Conservation (phyloP, 1,140 invertebrate species). For the Trinorchestia longiramus region DNA sequence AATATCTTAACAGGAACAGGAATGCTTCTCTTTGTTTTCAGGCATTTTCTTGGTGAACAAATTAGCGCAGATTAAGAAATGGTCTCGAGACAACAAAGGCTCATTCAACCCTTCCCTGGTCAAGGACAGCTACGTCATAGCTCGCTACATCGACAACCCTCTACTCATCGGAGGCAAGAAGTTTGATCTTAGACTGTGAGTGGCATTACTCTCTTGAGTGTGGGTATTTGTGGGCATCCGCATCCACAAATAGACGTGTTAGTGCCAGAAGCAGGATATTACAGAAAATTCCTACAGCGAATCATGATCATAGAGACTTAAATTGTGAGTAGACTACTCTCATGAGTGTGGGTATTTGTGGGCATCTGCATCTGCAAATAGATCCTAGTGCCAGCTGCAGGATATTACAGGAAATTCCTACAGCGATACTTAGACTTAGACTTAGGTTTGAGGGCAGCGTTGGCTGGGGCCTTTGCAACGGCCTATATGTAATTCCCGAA, state of each 20-base stretch:
- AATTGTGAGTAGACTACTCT: constrained; percentile 70
- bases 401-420: no score
- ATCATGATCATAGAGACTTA: no score
- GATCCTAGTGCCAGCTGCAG: no score
- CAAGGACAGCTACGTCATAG: constrained; percentile 94
- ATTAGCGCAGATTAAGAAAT: constrained; percentile 87
- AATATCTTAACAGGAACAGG: no score
- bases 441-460: no score
- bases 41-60: constrained; percentile 92
- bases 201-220: background rate
- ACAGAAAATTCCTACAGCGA: no score
- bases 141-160: constrained; percentile 86
- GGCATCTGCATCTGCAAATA: no score
- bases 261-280: no score
- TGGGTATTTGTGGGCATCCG: background rate
- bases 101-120: constrained; percentile 78
- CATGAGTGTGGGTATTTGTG: background rate
- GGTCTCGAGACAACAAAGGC: constrained; percentile 74
- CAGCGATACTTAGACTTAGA: no score
- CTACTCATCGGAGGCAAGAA: constrained; percentile 89
- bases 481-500: no score
- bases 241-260: no score
- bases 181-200: constrained; percentile 82
- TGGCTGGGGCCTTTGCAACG: no score
- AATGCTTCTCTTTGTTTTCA: background rate